Conservation (phyloP, 2,113 vertebrate genomes). For the Bubo blakistoni region DNA sequence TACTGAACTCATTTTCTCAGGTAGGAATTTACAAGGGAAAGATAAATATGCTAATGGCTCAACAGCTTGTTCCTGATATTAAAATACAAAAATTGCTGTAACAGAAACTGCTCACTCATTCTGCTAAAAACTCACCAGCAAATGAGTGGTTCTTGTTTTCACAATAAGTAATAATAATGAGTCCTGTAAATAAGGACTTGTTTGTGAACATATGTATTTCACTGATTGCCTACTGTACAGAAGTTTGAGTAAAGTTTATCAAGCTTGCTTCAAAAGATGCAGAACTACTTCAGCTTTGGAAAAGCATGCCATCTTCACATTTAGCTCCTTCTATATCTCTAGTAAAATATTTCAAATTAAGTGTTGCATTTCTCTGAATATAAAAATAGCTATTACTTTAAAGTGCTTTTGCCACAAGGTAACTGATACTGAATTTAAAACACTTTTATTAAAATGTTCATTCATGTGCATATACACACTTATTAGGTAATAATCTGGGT, state of each 20-base stretch:
- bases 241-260: not conserved
- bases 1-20: not conserved
- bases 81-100: not conserved
- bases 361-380: not conserved
- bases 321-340: not conserved
- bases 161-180: not conserved
- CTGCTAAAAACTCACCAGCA: not conserved
- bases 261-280: not conserved
- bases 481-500: not conserved
- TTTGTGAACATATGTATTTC: not conserved
- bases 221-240: not conserved
- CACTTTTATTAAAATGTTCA: not conserved
- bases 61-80: not conserved
- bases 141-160: not conserved
- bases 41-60: not conserved
- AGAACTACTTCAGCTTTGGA: not conserved
- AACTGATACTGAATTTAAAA: not conserved
- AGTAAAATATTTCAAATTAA: not conserved
- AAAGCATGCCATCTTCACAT: not conserved
- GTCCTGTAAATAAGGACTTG: not conserved
- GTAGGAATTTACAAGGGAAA: not conserved
- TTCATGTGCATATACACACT: not conserved
- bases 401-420: not conserved
- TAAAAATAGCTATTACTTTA: not conserved
- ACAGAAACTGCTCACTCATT: not conserved